Evolutionary conservation across 2,113 vertebrate genomes (phyloP).

Genomic region (Mormoops blainvillei): DNA sequence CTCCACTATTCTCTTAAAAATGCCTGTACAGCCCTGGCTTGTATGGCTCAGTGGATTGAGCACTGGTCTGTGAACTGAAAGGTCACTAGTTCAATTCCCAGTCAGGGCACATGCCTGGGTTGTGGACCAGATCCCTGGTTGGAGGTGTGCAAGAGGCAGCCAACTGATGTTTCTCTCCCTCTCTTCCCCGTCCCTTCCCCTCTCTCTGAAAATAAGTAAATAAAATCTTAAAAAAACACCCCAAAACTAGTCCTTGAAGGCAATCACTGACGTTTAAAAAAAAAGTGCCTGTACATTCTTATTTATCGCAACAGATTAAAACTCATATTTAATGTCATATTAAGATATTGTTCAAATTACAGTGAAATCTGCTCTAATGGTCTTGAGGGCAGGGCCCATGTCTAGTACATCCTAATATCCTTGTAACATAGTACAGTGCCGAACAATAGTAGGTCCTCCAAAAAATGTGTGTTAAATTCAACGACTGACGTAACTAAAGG

Average conservation of each 20-base stretch:
- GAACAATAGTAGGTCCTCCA: neutral
- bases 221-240: too few species aligned
- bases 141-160: too few species aligned
- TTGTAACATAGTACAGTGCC: neutral
- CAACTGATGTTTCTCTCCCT: too few species aligned
- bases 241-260: too few species aligned
- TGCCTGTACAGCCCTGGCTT: too few species aligned
- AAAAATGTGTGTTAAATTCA: conserved; percentile 6
- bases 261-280: neutral
- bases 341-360: neutral
- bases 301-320: neutral
- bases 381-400: neutral
- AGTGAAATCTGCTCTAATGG: neutral
- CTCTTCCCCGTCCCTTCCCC: too few species aligned
- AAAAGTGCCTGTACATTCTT: neutral
- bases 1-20: neutral
- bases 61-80: too few species aligned
- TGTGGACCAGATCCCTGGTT: too few species aligned
- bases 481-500: neutral
- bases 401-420: neutral
- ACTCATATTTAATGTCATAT: neutral
- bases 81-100: too few species aligned
- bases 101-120: too few species aligned
- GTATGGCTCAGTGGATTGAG: too few species aligned
- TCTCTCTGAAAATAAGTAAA: too few species aligned